These are phyloP conservation scores for Cyclophora albipunctata DNA, from an alignment of 2,888 invertebrate species.

Conservation along the genomic window DNA sequence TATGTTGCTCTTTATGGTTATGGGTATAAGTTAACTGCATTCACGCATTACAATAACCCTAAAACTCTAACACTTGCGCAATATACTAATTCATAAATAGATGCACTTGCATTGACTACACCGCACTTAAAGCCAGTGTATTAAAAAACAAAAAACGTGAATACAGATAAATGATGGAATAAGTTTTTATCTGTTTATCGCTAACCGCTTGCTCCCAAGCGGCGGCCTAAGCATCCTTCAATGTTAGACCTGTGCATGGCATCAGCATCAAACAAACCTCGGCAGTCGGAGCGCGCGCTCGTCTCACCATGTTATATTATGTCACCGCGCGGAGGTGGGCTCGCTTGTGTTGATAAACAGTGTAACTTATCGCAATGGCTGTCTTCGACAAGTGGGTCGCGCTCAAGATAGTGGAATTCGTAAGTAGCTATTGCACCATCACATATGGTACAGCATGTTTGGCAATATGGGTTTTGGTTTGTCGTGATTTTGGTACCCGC, in stretches of 20 bases:
- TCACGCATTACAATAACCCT: slow-evolving; percentile 10
- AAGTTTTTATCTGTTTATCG: slow-evolving; percentile 7
- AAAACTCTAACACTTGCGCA: slow-evolving; percentile 8
- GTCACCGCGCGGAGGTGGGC: slow-evolving; percentile 26
- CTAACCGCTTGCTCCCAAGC: slow-evolving; percentile 21
- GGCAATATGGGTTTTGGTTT: slow-evolving; percentile 19
- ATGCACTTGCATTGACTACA: no score
- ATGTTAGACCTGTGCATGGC: slow-evolving; percentile 41
- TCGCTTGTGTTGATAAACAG: slow-evolving; percentile 26
- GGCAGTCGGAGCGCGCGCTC: slow-evolving; percentile 50
- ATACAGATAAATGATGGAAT: no score
- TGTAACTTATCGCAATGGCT: slow-evolving; percentile 46
- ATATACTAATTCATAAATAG: slow-evolving; percentile 10
- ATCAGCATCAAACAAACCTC: slow-evolving; percentile 49
- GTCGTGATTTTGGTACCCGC: slow-evolving; percentile 1
- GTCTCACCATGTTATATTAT: slow-evolving; percentile 33
- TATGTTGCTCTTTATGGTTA: slow-evolving; percentile 8
- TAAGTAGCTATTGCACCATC: slow-evolving; percentile 39
- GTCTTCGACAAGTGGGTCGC: slow-evolving; percentile 74
- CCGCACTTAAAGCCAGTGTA: no score
- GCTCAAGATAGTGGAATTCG: slow-evolving; percentile 71
- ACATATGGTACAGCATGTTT: slow-evolving; percentile 22
- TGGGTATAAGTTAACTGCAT: slow-evolving; percentile 7
- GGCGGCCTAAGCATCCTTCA: slow-evolving; percentile 38
- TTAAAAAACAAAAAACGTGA: no score